Evolutionary conservation across 2,888 invertebrate genomes (phyloP), one percentile per base, ranked within the genome.

Genomic region (Abscondita cerata): DNA sequence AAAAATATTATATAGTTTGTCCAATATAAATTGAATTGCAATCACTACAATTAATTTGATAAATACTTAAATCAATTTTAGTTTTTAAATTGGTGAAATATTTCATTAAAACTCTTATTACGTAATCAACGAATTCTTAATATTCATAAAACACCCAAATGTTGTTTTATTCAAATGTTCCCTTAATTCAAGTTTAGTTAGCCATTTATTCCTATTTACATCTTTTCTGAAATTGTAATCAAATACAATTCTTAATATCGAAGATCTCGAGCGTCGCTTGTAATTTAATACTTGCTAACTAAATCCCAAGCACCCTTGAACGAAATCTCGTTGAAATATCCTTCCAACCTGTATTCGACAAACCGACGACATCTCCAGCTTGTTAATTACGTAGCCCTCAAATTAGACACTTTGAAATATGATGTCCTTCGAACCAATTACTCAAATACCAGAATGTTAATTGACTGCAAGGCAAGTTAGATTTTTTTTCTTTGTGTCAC

Each of bases 391-490:
- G 52, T 66, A 68, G 68, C 71, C 70, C 73, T 72, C 70, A 68
- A 76, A 74, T 72, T 74, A 76, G 75, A 73, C 73, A 72, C 75
- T 76, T 75, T 76, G 75, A 77, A 75, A 76, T 75, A 75, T 74
- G 76, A 73, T 71, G 74, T 76, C 74, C 73, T 73, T 72, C 72
- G 68, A 70, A 72, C 72, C 73, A 74, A 76, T 76, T 75, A 75
- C 69, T 69, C 63, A 70, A 72, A 74, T 72, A 70, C 73, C 72
- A 65, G 72, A 68, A 72, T 72, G 73, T 74, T 76, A 75, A 76
- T 74, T 75, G 73, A 71, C 70, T 72, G 68, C 67, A 70, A 70
- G 70, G 67, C 67, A 71, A 69, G 65, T 66, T 57, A 12, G 5
- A 12, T 9, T 38, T 38, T 38, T 38, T 12, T 12, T 38, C n/a